Base-by-base conservation (phyloP, 2,888 invertebrate species). In the Ligdia adustata region DNA sequence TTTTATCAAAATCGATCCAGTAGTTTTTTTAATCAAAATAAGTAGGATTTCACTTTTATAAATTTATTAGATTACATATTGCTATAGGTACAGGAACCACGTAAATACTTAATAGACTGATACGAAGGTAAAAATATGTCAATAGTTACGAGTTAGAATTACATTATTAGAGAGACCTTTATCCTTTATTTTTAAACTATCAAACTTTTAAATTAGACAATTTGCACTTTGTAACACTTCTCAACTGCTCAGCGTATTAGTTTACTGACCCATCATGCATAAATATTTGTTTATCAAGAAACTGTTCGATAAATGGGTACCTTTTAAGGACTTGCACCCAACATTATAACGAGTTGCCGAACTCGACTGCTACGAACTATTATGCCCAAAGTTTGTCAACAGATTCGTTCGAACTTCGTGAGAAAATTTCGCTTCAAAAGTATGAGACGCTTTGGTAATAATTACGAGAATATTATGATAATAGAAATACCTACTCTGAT, bases 311-410 rank as follows among this genome's bases (percentile, higher is more conserved):
- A 14, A 51, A 20, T 2, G 13, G 27, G 29, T 20, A 14, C 32
- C 27, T 18, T 32, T 40, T 42, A 39, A 37, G 12, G 15, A 16
- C 24, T 44, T 45, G 27, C 41, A 20, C 9, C 12, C 22, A 48
- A 38, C n/a, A n/a, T n/a, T 39, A 63, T 72, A 74, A 75, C 69
- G 63, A 76, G 74, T 72, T 73, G 63, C 56, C 56, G 54, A 75
- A 74, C 71, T 70, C 20, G 68, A 70, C 75, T 72, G 64, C 58
- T 42, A 50, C 55, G 54, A 71, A 60, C 67, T 57, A 55, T 65
- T 75, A 73, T 75, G 69, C 71, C 69, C 55, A 51, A 74, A 82
- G 75, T 82, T 82, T 66, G 66, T 62, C 70, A 66, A 72, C 73
- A 69, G 70, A 76, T 74, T 74, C 55, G 60, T 62, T 62, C 70